Evolutionary conservation across 2,113 vertebrate genomes (phyloP).

Genomic region (Nesogale talazaci): DNA sequence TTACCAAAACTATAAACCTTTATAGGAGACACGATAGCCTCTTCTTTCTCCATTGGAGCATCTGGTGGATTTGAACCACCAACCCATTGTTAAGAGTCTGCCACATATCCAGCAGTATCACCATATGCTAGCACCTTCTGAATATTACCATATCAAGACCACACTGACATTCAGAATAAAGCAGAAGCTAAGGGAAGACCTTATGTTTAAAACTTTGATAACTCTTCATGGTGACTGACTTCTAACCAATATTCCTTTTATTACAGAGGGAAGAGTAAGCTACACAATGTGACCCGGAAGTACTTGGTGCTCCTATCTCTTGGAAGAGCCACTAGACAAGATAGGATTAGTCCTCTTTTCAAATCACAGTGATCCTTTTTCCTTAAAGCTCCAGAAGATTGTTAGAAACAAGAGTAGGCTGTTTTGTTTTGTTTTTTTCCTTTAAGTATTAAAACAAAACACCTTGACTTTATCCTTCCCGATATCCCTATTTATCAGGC

Average conservation of each 20-base stretch:
- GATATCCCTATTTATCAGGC: constrained; percentile 79
- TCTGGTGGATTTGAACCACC: too few species aligned
- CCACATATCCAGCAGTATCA: too few species aligned
- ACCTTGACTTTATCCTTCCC: constrained; percentile 77
- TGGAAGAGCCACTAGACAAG: constrained; percentile 31
- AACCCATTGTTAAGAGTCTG: too few species aligned
- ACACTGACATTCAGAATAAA: constrained; percentile 32
- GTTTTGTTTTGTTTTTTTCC: neutral
- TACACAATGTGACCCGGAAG: constrained; percentile 52
- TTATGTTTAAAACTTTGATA: constrained; percentile 63
- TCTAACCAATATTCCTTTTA: constrained; percentile 55
- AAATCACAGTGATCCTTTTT: constrained; percentile 26
- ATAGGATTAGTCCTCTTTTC: constrained; percentile 37
- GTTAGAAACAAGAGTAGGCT: constrained; percentile 61
- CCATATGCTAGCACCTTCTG: too few species aligned
- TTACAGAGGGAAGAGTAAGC: constrained; percentile 36
- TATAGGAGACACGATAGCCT: too few species aligned
- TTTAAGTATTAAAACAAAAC: constrained; percentile 69
- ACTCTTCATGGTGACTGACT: constrained; percentile 49
- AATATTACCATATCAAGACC: neutral
- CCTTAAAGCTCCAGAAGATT: constrained; percentile 53
- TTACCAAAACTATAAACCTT: too few species aligned
- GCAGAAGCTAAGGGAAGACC: constrained; percentile 40
- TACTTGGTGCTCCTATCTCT: constrained; percentile 21
- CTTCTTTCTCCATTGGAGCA: too few species aligned